Conservation (phyloP, 1,140 invertebrate species). For the Belonocnema kinseyi region DNA sequence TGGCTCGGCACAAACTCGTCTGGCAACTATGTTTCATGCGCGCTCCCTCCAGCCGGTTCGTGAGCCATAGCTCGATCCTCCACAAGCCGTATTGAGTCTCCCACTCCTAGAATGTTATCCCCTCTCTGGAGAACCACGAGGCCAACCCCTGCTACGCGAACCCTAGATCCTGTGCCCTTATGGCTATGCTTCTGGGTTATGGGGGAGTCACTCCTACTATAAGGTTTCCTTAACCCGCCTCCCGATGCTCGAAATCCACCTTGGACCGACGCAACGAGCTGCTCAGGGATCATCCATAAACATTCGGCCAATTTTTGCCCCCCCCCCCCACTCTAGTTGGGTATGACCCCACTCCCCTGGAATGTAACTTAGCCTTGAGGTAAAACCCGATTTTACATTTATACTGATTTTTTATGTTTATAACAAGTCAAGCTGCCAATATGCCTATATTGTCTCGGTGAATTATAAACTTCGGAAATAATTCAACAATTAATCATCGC, state of each 20-base stretch:
- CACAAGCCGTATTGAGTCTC: slow-evolving; percentile 40
- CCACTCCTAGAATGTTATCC: slow-evolving; percentile 50
- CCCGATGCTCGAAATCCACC: slow-evolving; percentile 53
- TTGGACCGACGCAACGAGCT: slow-evolving; percentile 45
- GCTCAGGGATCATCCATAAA: too few relatives aligned
- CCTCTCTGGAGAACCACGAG: slow-evolving; percentile 58
- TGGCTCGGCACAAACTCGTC: slow-evolving; percentile 71
- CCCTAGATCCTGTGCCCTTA: slow-evolving; percentile 60
- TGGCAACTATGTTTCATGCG: slow-evolving; percentile 61
- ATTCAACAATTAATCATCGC: too few relatives aligned
- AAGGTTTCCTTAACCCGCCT: slow-evolving; percentile 67
- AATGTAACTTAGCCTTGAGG: too few relatives aligned
- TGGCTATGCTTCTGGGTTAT: slow-evolving; percentile 59
- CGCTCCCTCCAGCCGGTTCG: slow-evolving; percentile 39
- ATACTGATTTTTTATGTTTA: too few relatives aligned
- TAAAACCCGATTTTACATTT: too few relatives aligned
- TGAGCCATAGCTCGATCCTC: slow-evolving; percentile 40
- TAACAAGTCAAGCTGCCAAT: too few relatives aligned
- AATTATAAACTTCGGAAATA: too few relatives aligned
- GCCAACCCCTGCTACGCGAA: slow-evolving; percentile 69
- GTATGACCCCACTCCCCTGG: too few relatives aligned
- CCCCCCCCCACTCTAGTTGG: too few relatives aligned
- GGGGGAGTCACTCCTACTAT: slow-evolving; percentile 69
- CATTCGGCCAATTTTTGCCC: too few relatives aligned
- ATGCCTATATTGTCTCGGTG: too few relatives aligned